phyloP scores from a whole-genome alignment of 2,797 vertebrate genomes.

The Syngnathus acus region DNA sequence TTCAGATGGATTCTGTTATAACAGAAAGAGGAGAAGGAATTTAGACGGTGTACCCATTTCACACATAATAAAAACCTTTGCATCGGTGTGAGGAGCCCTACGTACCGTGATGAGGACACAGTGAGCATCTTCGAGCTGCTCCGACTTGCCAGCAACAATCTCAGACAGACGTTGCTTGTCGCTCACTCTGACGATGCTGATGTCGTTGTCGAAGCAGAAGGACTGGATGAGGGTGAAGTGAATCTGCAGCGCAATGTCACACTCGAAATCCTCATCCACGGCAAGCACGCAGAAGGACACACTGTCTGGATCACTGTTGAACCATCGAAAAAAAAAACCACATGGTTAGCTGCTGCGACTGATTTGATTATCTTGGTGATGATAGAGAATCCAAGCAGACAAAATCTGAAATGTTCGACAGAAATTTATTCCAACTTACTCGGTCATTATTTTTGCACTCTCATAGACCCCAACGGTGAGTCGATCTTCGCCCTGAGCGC shows the following conservation, averaged over 20 bases:
- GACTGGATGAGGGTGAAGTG: slow-evolving; percentile 97
- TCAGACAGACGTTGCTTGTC: slow-evolving; percentile 77
- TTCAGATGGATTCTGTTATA: slow-evolving; percentile 60
- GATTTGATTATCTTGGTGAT: not conserved
- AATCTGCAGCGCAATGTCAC: slow-evolving; percentile 91
- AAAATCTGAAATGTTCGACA: not conserved
- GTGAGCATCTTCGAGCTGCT: slow-evolving; percentile 75
- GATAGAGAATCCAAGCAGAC: not conserved
- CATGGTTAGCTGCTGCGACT: slow-evolving; percentile 14
- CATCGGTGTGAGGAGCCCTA: not conserved
- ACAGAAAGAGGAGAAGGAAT: slow-evolving; percentile 1
- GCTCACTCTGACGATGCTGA: slow-evolving; percentile 86
- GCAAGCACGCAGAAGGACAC: slow-evolving; percentile 88
- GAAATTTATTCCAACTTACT: slow-evolving; percentile 66
- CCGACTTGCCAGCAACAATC: slow-evolving; percentile 73
- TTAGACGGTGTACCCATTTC: slow-evolving; percentile 17
- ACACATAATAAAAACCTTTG: not conserved
- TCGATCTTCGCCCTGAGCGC: slow-evolving; percentile 76
- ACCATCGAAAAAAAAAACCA: not conserved
- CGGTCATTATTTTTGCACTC: slow-evolving; percentile 89
- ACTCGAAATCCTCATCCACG: slow-evolving; percentile 80
- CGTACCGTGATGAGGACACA: slow-evolving; percentile 92
- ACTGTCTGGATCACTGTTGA: slow-evolving; percentile 80
- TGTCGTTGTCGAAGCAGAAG: slow-evolving; percentile 95
- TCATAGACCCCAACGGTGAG: slow-evolving; percentile 90